phyloP scores from a whole-genome alignment of 64 coral and sea anemone species.

The Stichodactyla mertensii region DNA sequence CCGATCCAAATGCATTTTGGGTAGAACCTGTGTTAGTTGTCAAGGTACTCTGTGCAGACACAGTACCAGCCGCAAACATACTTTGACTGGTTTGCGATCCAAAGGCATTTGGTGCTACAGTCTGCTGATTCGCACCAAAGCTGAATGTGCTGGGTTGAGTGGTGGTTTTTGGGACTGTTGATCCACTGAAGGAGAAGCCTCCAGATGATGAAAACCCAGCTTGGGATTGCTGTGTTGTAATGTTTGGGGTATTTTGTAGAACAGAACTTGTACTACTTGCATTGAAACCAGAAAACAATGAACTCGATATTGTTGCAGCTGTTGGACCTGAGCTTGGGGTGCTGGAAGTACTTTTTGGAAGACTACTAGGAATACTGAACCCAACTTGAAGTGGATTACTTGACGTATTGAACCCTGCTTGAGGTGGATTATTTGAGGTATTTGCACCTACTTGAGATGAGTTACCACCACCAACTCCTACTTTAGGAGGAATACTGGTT shows the following conservation, averaged over 20 bases:
- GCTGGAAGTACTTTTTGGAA: background rate
- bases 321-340: background rate
- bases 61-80: constrained; percentile 6
- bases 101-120: background rate
- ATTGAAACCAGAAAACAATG: constrained; percentile 18
- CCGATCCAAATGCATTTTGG: background rate
- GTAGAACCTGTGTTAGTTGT: background rate
- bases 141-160: background rate
- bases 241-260: background rate
- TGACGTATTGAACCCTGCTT: background rate
- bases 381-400: background rate
- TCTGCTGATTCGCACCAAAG: background rate
- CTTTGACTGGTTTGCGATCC: background rate
- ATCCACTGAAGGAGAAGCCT: background rate
- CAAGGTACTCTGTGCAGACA: background rate
- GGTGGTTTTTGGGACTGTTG: background rate
- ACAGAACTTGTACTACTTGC: background rate
- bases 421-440: background rate
- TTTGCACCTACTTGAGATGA: background rate
- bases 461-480: background rate
- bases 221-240: background rate
- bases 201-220: background rate
- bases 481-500: background rate
- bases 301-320: background rate
- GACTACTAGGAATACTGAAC: background rate